Conservation (phyloP, 2,113 vertebrate species). For the Saccopteryx bilineata region DNA sequence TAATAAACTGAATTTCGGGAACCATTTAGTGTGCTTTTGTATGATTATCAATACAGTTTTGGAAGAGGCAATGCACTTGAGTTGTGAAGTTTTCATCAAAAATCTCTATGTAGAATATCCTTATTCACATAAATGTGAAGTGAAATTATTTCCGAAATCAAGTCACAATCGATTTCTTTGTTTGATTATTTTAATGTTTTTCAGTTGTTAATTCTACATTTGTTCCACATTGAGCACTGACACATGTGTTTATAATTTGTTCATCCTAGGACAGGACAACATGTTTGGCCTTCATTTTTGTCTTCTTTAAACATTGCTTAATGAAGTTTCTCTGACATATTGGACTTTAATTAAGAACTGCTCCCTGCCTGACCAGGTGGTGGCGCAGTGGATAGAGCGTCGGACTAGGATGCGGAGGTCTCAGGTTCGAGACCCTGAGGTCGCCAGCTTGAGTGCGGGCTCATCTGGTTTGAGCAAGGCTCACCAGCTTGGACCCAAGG, state of each 20-base stretch:
- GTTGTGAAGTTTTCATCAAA: constrained; percentile 68
- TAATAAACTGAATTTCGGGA: constrained; percentile 59
- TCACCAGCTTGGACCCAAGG: too few relatives aligned
- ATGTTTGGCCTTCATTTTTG: constrained; percentile 62
- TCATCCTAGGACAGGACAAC: constrained; percentile 23
- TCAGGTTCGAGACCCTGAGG: too few relatives aligned
- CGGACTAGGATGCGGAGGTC: too few relatives aligned
- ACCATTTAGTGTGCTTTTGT: constrained; percentile 60
- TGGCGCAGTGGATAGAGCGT: too few relatives aligned
- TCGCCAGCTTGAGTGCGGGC: too few relatives aligned
- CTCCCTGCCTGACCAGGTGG: too few relatives aligned
- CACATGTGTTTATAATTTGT: constrained; percentile 71
- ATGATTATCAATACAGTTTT: constrained; percentile 59
- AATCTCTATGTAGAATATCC: constrained; percentile 67
- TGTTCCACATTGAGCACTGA: background rate
- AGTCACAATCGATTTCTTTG: constrained; percentile 53
- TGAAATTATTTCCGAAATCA: constrained; percentile 60
- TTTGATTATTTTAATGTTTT: constrained; percentile 65
- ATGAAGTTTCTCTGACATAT: constrained; percentile 56
- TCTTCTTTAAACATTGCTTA: constrained; percentile 70
- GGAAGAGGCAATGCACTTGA: constrained; percentile 38
- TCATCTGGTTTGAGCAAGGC: too few relatives aligned
- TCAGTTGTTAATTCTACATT: constrained; percentile 49
- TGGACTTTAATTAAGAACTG: constrained; percentile 48
- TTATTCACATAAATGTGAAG: constrained; percentile 61